Evolutionary conservation across 2,888 invertebrate genomes (phyloP), one percentile per base, ranked within the genome.

Genomic region (Synanthedon myopaeformis): DNA sequence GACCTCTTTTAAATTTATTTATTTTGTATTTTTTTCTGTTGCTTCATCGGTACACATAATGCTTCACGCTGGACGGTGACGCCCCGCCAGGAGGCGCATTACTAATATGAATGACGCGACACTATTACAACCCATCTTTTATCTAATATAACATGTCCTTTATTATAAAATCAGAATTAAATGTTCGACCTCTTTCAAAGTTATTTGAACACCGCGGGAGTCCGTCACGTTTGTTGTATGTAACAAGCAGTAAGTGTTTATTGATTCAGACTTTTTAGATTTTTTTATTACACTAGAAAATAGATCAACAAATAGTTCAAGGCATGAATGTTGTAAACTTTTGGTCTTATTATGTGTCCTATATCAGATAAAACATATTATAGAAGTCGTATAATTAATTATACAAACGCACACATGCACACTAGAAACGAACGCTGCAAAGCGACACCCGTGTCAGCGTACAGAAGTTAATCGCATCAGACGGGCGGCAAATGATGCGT

Each of bases 111-210:
- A 82, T 86, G 86, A 86, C 79, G 76, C 72, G 83, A 82, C 83
- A 79, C 79, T 84, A 84, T 84, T 82, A 84, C 79, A 72, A 72
- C 74, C 79, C 78, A 82, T 83, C 80, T 76, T 82, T 84, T 84
- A 82, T 86, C 79, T 83, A 82, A 80, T 72, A 81, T 76, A 79
- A 79, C 80, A 72, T 83, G 80, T 83, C 83, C 80, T 84, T 82
- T 83, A 80, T 82, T 82, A 83, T 78, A 78, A 79, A 80, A 76
- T 74, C 74, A 72, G 77, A 76, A 83, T 83, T 77, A 79, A 82
- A 82, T 74, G 76, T 77, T 77, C 74, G 76, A 79, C 72, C 77
- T 73, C 74, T 74, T 77, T 78, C 75, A 64, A 76, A 76, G 75
- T 78, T 81, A 80, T 83, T 79, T 72, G 75, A 75, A 72, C 82